phyloP scores from a whole-genome alignment of 2,888 invertebrate genomes.

The Pristionchus entomophagus region DNA sequence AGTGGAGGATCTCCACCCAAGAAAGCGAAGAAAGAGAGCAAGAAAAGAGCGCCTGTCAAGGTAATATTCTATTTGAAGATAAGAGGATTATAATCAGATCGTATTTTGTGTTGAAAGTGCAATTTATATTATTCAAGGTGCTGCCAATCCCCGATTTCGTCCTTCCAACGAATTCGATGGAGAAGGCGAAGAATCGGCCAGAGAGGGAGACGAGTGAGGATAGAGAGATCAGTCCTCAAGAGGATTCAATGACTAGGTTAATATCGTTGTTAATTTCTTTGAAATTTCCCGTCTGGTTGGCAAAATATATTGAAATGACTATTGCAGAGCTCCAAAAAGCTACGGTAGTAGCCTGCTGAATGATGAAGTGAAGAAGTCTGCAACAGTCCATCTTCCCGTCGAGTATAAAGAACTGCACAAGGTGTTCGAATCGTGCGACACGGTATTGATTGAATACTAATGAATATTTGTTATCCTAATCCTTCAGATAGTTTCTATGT shows the following conservation, averaged over 20 bases:
- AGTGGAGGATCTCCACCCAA: constrained; percentile 41
- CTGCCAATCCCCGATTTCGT: constrained; percentile 19
- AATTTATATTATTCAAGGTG: not conserved
- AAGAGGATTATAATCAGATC: not conserved
- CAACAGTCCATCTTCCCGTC: not conserved
- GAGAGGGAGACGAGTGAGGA: not conserved
- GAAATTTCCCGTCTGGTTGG: too few relatives aligned
- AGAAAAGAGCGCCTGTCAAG: constrained; percentile 33
- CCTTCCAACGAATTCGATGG: not conserved
- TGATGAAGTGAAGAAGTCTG: not conserved
- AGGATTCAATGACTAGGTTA: constrained; percentile 42
- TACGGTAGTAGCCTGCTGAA: constrained; percentile 14
- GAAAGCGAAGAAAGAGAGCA: constrained; percentile 3
- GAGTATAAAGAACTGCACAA: not conserved
- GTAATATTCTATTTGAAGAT: not conserved
- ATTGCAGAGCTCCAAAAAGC: constrained; percentile 26
- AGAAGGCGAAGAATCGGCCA: not conserved
- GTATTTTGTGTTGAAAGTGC: not conserved
- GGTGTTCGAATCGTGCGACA: not conserved
- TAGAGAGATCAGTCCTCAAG: not conserved
- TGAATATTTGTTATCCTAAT: not conserved
- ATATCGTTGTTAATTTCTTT: too few relatives aligned
- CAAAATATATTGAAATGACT: not conserved
- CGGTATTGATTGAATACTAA: not conserved
- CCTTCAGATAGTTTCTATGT: not conserved